Evolutionary conservation across 2,888 invertebrate genomes (phyloP).

Genomic region (Parascotia fuliginaria): DNA sequence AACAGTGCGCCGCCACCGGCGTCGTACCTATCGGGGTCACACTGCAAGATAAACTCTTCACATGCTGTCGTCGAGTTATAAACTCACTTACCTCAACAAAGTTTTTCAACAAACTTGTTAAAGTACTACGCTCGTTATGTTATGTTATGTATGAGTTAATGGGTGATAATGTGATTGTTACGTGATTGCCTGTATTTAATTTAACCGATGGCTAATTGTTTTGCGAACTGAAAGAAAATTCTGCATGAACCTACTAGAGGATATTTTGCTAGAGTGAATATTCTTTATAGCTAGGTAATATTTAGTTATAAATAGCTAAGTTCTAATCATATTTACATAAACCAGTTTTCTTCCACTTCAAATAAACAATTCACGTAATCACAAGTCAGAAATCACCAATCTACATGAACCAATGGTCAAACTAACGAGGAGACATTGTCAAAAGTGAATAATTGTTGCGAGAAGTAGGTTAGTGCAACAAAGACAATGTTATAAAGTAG

Average conservation of each 20-base stretch:
- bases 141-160: slow-evolving; percentile 45
- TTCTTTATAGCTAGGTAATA: too few relatives aligned
- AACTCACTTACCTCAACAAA: slow-evolving; percentile 60
- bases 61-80: slow-evolving; percentile 64
- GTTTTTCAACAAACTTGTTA: slow-evolving; percentile 54
- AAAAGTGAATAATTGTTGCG: slow-evolving; percentile 32
- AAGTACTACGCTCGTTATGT: too few relatives aligned
- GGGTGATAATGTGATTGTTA: slow-evolving; percentile 48
- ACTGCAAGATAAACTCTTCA: slow-evolving; percentile 69
- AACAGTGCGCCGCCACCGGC: slow-evolving; percentile 33
- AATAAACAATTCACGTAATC: neutral
- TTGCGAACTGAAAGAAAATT: neutral
- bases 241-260: too few relatives aligned
- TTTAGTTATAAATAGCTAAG: too few relatives aligned
- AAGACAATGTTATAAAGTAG: slow-evolving; percentile 76
- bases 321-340: too few relatives aligned
- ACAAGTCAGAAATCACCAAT: neutral
- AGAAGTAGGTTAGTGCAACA: slow-evolving; percentile 80
- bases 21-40: slow-evolving; percentile 72
- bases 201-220: slow-evolving; percentile 25
- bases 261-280: too few relatives aligned
- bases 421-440: slow-evolving; percentile 22
- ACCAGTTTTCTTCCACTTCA: too few relatives aligned
- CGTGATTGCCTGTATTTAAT: slow-evolving; percentile 44
- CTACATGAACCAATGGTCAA: neutral